Percentiles rank a stretch among this genome's conserved stretches.
Conservation (phyloP, 2,113 vertebrate species). For the Grallaria varia region DNA sequence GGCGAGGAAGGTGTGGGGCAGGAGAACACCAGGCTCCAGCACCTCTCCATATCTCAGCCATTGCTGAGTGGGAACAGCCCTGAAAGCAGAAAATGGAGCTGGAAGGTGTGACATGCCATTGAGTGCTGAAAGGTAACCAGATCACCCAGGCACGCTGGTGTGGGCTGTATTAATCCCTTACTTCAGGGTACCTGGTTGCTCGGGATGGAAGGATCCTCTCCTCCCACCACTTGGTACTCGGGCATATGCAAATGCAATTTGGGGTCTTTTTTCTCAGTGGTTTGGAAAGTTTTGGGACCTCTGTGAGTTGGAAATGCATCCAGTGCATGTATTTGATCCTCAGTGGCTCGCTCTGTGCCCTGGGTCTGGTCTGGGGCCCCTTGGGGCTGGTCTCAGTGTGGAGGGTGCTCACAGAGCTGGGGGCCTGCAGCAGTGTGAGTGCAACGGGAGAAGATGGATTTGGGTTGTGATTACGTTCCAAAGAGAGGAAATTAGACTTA, state of each 20-base stretch:
- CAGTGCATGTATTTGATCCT: accelerated
- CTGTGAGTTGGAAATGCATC: accelerated
- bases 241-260: not conserved
- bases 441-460: not conserved
- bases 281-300: not conserved
- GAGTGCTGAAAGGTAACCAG: not conserved
- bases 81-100: not conserved
- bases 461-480: not conserved
- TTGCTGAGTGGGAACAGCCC: not conserved
- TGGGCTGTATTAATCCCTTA: accelerated
- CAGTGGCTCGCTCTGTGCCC: accelerated
- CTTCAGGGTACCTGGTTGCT: not conserved
- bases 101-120: not conserved
- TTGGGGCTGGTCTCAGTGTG: not conserved
- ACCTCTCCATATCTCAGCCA: not conserved
- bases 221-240: accelerated
- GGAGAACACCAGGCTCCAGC: not conserved
- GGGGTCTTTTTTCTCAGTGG: accelerated
- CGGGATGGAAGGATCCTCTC: not conserved
- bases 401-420: accelerated
- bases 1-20: not conserved
- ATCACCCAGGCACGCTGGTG: accelerated
- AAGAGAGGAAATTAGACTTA: not conserved
- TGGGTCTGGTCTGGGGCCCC: not conserved
- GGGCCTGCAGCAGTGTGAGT: not conserved